These are phyloP conservation scores for Polietes domitor DNA, from an alignment of 2,888 invertebrate genomes.

Conservation along the genomic window DNA sequence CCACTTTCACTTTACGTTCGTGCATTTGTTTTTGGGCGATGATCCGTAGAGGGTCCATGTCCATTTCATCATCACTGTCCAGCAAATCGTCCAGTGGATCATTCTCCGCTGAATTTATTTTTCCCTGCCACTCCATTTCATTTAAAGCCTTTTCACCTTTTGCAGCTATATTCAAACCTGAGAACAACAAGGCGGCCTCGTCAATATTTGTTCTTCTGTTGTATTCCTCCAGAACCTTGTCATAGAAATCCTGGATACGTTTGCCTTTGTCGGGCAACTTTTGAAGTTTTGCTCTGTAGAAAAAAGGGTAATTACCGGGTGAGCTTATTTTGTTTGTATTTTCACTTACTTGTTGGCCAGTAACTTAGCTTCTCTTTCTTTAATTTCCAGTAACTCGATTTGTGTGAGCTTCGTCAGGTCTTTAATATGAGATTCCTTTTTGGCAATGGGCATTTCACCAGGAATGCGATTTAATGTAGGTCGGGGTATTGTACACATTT, in stretches of 20 bases:
- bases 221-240: slow-evolving; percentile 75
- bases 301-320: neutral
- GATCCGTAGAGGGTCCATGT: slow-evolving; percentile 77
- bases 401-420: slow-evolving; percentile 74
- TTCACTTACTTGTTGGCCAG: slow-evolving; percentile 76
- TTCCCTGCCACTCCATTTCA: slow-evolving; percentile 78
- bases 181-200: slow-evolving; percentile 75
- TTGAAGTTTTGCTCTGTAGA: slow-evolving; percentile 71
- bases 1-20: slow-evolving; percentile 74
- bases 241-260: slow-evolving; percentile 75
- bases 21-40: slow-evolving; percentile 78
- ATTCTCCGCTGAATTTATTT: slow-evolving; percentile 50
- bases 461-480: slow-evolving; percentile 74
- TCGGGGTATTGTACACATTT: slow-evolving; percentile 63
- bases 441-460: slow-evolving; percentile 70
- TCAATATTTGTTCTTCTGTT: slow-evolving; percentile 75
- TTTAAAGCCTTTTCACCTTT: slow-evolving; percentile 74
- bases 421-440: slow-evolving; percentile 72
- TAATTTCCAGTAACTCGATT: slow-evolving; percentile 76
- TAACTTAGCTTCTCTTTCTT: slow-evolving; percentile 76
- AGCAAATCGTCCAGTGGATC: slow-evolving; percentile 72
- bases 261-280: slow-evolving; percentile 79
- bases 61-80: slow-evolving; percentile 79
- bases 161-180: slow-evolving; percentile 77
- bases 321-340: neutral